Evolutionary conservation across 2,113 vertebrate species (phyloP).

Genomic region (Stictonetta naevosa): DNA sequence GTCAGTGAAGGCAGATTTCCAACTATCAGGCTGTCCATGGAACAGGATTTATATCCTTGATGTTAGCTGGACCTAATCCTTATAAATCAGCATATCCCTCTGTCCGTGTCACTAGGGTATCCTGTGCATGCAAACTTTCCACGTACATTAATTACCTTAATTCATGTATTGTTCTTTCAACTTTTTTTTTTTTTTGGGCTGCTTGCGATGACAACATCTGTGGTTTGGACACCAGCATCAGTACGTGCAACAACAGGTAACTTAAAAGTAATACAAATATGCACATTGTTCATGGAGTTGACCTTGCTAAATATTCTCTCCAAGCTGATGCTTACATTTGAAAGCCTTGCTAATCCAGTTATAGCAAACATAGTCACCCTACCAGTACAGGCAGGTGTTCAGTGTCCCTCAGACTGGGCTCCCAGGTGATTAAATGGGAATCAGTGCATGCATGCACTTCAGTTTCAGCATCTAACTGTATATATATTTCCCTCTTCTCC

Average conservation of each 20-base stretch:
- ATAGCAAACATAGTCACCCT: not conserved
- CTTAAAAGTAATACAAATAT: not conserved
- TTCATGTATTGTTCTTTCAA: not conserved
- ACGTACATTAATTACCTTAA: not conserved
- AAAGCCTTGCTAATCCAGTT: not conserved
- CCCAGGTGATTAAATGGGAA: not conserved
- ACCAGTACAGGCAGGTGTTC: rapidly evolving
- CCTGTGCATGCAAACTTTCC: not conserved
- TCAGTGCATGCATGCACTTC: not conserved
- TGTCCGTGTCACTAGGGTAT: not conserved
- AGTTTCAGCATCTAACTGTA: not conserved
- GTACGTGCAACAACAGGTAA: not conserved
- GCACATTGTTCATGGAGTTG: not conserved
- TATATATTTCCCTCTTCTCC: not conserved
- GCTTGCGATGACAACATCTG: not conserved
- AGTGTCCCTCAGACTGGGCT: not conserved
- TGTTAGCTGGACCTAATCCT: not conserved
- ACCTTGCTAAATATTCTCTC: not conserved
- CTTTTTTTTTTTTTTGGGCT: rapidly evolving
- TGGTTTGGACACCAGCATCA: not conserved
- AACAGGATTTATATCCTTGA: not conserved
- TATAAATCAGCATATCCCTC: not conserved
- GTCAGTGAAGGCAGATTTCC: not conserved
- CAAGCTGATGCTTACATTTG: not conserved
- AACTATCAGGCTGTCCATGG: not conserved